Evolutionary conservation across 2,888 invertebrate species (phyloP), one percentile per base, ranked within the genome.

Genomic region (Clusia tigrina): DNA sequence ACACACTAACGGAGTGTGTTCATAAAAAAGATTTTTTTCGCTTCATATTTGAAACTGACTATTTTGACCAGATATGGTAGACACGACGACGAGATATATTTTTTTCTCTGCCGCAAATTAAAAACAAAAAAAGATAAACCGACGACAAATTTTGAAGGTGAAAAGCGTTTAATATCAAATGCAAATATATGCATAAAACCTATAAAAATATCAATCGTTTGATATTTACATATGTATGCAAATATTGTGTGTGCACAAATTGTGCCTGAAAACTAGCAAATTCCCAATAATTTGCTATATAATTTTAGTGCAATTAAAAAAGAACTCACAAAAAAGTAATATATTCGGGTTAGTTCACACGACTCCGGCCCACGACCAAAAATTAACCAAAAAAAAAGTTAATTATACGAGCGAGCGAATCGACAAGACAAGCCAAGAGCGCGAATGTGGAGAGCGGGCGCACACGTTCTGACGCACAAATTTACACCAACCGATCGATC

Each of bases 61-160:
- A 66, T 74, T 73, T 76, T 78, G 75, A 76, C 79, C 78, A 79
- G 78, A 78, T 78, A 78, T 79, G 78, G 78, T 71, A 73, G 73
- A 74, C 65, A 68, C 58, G 22, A 2, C 48, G 48, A 48, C 48
- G 48, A 20, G n/a, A 42, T 42, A 42, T n/a, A 42, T 3, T 32
- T 32, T 32, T 32, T 32, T 32, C 12, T 32, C 6, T 32, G 32
- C 32, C 32, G 32, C n/a, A 32, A 32, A 9, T 32, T 32, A 12
- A 32, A 42, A 42, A 42, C n/a, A 42, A 6, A 42, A 42, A 42
- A 42, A 15, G n/a, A 5, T 15, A 42, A 42, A n/a, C n/a, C 42
- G 42, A 42, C 6, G 42, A 10, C 42, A 2, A 63, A 64, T 71
- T 69, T 70, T 63, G 68, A 62, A 66, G 63, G 60, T 64, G 66